Evolutionary conservation across 1,140 invertebrate species (phyloP), one percentile per base, ranked within the genome.

Genomic region (Pogonomyrmex californicus): DNA sequence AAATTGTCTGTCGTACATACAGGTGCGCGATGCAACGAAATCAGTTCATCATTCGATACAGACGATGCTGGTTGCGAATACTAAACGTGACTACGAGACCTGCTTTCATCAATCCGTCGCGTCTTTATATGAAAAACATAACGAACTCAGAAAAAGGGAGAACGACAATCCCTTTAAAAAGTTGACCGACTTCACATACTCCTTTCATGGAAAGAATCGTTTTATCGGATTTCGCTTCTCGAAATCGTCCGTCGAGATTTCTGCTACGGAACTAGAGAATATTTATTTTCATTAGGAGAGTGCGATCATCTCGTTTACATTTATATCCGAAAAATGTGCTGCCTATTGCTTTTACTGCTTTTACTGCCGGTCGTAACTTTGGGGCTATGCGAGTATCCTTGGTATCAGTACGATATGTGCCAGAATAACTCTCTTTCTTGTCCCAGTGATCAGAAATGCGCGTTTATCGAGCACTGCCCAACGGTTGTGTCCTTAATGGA

Each of bases 401-500:
- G 51, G 63, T 56, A 81, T 54, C 68, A 36, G 4, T 75, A 75
- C 4, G 36, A 56, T 17, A 56, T 1, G 7, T 89, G 86, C 33
- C 23, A 41, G 2, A 81, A 70, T 44, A 86, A 87, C 58, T 58
- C 78, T 17, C 83, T 92, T n/a, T 82, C 86, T 12, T 93, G 93
- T 66, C 89, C 87, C 12, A 54, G 90, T 7, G 51, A 89, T 60
- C 89, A 92, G 85, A 82, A 71, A 38, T 93, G 93, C 36, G 75
- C 82, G 7, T 76, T 85, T 2, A 5, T 93, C 41, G 88, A 92
- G 36, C 41, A 90, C 56, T 93, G 93, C 71, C 86, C 89, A 38
- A 86, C 85, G 44, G 81, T 93, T 54, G 47, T 76, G n/a, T 73
- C 75, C 23, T 56, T 92, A 47, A 93, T 93, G 91, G 82, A 77